Evolutionary conservation across 1,140 invertebrate species (phyloP).

Genomic region (Lepidurus packardi): DNA sequence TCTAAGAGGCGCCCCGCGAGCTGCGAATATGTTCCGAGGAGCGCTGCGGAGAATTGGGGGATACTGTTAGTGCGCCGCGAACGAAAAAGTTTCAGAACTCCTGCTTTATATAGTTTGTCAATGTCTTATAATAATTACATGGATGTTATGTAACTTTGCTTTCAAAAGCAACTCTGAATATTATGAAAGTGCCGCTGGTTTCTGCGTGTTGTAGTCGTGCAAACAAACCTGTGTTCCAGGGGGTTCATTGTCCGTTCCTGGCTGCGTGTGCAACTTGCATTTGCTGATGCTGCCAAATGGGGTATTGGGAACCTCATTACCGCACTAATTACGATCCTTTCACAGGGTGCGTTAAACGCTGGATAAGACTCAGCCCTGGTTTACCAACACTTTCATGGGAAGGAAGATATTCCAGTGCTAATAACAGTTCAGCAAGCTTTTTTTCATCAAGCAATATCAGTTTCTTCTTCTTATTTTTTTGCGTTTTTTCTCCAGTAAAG

Average conservation of each 20-base stretch:
- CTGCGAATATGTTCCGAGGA: no score
- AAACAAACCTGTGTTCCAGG: not conserved
- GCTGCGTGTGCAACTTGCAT: constrained; percentile 11
- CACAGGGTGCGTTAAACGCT: not conserved
- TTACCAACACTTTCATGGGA: not conserved
- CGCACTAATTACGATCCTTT: not conserved
- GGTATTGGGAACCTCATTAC: constrained; percentile 4
- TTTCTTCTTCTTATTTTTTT: not conserved
- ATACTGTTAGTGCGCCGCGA: no score
- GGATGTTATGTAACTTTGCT: no score
- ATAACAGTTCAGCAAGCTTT: not conserved
- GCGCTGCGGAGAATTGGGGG: no score
- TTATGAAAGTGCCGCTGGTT: not conserved
- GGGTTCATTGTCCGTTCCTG: not conserved
- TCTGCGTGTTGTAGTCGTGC: constrained; percentile 2
- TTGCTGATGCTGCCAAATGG: constrained; percentile 15
- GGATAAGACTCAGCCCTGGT: not conserved
- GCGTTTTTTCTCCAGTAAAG: not conserved
- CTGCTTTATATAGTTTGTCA: no score
- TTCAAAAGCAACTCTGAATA: not conserved
- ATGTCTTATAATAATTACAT: no score
- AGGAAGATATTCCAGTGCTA: not conserved
- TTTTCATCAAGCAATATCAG: not conserved
- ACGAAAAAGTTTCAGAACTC: no score
- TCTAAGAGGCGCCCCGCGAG: no score